A percentile compares a stretch with the other conserved stretches of the same genome.
phyloP scores from a whole-genome alignment of 2,113 vertebrate species.

The Mustelus asterias region DNA sequence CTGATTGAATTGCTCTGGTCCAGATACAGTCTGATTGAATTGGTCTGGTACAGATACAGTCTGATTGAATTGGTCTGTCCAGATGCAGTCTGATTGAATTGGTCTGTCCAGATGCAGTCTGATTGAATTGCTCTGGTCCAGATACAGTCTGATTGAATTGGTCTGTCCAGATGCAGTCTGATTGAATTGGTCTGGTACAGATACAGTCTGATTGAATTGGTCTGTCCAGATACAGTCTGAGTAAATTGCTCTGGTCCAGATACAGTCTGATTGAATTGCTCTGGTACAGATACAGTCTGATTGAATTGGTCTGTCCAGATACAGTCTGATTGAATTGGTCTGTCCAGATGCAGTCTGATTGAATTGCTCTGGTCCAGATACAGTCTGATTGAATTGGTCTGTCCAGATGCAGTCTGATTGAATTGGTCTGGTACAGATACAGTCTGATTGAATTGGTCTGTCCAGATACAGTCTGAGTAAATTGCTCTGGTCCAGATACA shows the following conservation, averaged over 20 bases:
- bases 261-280: neutral
- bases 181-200: neutral
- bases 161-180: neutral
- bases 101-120: no score
- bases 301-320: neutral
- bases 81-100: no score
- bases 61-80: neutral
- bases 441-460: no score
- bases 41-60: neutral
- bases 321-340: neutral
- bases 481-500: neutral
- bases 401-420: no score
- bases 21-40: neutral
- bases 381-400: no score
- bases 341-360: no score
- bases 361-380: neutral
- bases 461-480: neutral
- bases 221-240: neutral
- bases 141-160: no score
- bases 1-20: no score
- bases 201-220: neutral
- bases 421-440: no score
- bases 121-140: no score
- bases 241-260: neutral
- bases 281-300: no score